Evolutionary conservation across 2,113 vertebrate genomes (phyloP).

Genomic region (Mustela nigripes): DNA sequence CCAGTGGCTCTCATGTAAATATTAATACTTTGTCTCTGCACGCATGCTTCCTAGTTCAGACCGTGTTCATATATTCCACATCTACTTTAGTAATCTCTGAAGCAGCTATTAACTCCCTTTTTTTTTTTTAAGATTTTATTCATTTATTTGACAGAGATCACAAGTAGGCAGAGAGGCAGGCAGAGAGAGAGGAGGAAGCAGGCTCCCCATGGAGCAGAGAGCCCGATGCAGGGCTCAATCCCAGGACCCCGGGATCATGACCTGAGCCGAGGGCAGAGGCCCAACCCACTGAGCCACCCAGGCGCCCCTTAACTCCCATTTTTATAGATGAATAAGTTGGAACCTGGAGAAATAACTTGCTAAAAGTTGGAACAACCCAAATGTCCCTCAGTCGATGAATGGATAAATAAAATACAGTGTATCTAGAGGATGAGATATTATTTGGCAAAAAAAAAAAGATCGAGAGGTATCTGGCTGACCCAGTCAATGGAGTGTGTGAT

Average conservation of each 20-base stretch:
- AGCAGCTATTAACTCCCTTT: not conserved
- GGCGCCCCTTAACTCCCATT: not conserved
- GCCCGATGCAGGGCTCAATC: too few species aligned
- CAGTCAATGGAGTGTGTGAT: not conserved
- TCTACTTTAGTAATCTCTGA: not conserved
- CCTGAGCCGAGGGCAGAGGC: too few species aligned
- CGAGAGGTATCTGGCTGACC: not conserved
- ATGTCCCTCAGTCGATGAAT: not conserved
- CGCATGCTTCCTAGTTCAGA: not conserved
- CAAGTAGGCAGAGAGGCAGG: too few species aligned
- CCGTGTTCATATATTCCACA: not conserved
- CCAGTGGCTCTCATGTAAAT: not conserved
- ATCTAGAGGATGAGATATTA: not conserved
- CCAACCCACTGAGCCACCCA: too few species aligned
- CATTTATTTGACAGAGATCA: too few species aligned
- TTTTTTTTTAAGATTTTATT: not conserved
- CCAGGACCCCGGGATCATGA: too few species aligned
- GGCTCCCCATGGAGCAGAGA: too few species aligned
- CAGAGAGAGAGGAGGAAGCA: too few species aligned
- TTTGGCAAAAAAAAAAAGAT: not conserved
- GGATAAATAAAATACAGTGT: not conserved
- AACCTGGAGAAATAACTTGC: constrained; percentile 19
- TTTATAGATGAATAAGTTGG: constrained; percentile 20
- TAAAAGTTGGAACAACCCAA: not conserved
- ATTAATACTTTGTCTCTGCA: not conserved